These are phyloP conservation scores for Calidris pugnax DNA, from an alignment of 2,113 vertebrate genomes.

Conservation along the genomic window DNA sequence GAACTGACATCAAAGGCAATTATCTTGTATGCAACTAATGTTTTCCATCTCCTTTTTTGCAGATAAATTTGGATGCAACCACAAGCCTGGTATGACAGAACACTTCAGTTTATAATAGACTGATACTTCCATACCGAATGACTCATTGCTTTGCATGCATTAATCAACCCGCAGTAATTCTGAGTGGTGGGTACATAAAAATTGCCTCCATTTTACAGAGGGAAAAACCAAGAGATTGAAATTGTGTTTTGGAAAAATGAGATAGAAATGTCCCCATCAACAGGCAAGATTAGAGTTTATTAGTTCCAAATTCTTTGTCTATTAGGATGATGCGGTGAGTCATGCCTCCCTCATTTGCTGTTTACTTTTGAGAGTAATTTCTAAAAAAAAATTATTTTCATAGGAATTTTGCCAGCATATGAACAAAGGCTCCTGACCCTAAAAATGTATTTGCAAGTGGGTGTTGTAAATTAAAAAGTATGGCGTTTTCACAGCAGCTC, in stretches of 20 bases:
- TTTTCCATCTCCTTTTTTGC: constrained; percentile 6
- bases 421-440: constrained; percentile 14
- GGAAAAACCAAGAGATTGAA: background rate
- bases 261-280: background rate
- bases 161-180: constrained; percentile 38
- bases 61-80: constrained; percentile 24
- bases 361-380: constrained; percentile 1
- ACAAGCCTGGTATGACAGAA: background rate
- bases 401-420: background rate
- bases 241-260: background rate
- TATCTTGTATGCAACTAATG: background rate
- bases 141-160: constrained; percentile 30
- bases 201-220: background rate
- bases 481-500: background rate
- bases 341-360: background rate
- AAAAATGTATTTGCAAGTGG: constrained; percentile 39
- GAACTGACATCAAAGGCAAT: background rate
- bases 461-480: constrained; percentile 10
- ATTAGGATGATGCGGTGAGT: background rate
- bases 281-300: background rate
- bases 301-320: background rate
- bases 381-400: constrained; percentile 13
- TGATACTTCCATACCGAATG: background rate
- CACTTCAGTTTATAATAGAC: constrained; percentile 29
- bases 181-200: background rate